These are phyloP conservation scores for Xylota segnis DNA, from an alignment of 2,888 invertebrate genomes.

Conservation along the genomic window DNA sequence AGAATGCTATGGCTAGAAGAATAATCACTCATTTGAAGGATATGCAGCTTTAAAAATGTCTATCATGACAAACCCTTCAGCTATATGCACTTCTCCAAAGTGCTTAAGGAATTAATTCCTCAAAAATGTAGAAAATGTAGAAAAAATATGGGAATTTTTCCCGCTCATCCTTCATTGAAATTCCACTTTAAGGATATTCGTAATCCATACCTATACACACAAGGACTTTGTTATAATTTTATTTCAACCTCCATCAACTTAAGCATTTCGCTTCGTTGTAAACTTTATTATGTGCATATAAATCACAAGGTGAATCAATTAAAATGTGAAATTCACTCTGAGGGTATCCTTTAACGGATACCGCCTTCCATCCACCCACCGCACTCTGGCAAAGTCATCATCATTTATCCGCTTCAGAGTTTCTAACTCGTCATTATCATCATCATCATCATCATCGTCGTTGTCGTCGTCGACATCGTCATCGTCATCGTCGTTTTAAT, in stretches of 20 bases:
- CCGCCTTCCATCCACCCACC: not conserved
- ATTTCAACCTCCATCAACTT: conserved; percentile 11
- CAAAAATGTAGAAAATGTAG: not conserved
- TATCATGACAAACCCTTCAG: no score
- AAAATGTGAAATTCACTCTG: conserved; percentile 53
- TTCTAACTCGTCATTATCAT: conserved; percentile 54
- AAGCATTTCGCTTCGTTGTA: conserved; percentile 17
- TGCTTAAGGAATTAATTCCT: not conserved
- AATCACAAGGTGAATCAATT: conserved; percentile 65
- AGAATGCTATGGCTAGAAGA: no score
- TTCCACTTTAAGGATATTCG: not conserved
- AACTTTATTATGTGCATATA: conserved; percentile 58
- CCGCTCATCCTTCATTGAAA: not conserved
- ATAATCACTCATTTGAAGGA: no score
- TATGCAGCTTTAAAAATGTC: no score
- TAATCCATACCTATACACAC: not conserved
- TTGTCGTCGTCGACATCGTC: not conserved
- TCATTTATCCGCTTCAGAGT: conserved; percentile 46
- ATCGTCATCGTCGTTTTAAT: not conserved
- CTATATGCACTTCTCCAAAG: no score
- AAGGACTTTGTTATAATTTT: not conserved
- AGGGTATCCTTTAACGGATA: conserved; percentile 15
- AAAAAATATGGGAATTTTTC: not conserved
- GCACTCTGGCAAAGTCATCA: conserved; percentile 32
- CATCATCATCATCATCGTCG: conserved; percentile 27